These are phyloP conservation scores for Coelinius sp. DNA, from an alignment of 2,888 invertebrate species.

Conservation along the genomic window DNA sequence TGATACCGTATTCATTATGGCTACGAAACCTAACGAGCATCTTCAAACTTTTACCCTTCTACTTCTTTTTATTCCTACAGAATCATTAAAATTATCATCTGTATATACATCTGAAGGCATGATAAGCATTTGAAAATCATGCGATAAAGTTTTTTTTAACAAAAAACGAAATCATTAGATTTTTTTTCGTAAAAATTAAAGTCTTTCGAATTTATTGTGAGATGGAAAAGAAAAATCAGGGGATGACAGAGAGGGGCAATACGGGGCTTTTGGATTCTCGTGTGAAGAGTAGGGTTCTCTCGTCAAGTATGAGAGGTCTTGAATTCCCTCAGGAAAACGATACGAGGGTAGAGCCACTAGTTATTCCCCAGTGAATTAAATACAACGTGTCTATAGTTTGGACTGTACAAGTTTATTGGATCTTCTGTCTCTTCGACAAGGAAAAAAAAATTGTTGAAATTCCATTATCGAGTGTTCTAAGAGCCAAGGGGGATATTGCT, in stretches of 20 bases:
- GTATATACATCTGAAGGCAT: neutral
- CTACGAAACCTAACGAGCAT: neutral
- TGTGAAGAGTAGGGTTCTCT: neutral
- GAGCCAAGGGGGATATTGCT: neutral
- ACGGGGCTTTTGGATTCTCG: neutral
- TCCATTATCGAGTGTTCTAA: neutral
- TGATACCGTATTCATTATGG: neutral
- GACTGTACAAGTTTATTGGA: constrained; percentile 6
- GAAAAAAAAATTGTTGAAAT: constrained; percentile 9
- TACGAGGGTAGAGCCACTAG: constrained; percentile 38
- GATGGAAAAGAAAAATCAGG: too few relatives aligned
- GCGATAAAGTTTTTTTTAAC: neutral
- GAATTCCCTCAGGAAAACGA: neutral
- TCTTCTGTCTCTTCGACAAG: constrained; percentile 23
- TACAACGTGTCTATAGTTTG: constrained; percentile 37
- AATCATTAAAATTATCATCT: neutral
- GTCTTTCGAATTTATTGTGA: neutral
- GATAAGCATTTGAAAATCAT: neutral
- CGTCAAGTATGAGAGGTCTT: neutral
- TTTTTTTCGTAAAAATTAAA: neutral
- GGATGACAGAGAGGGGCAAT: neutral
- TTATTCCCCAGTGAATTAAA: constrained; percentile 47
- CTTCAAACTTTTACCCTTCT: neutral
- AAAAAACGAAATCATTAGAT: too few relatives aligned
- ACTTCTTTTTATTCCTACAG: neutral